Evolutionary conservation across 2,888 invertebrate genomes (phyloP), one percentile per base, ranked within the genome.

Genomic region (Notocelia uddmanniana): DNA sequence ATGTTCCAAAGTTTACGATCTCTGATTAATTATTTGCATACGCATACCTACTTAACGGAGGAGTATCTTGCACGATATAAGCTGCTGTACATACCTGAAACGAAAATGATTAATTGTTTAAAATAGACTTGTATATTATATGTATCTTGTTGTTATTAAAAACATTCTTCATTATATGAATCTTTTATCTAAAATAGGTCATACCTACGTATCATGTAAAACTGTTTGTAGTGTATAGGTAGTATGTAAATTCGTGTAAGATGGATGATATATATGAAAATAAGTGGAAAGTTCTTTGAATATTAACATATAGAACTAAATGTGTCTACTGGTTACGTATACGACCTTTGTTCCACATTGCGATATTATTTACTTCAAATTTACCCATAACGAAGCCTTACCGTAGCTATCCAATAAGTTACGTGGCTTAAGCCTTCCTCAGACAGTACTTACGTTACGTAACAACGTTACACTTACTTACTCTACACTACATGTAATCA

Each of bases 341-440:
- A 26, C 21, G 45, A 68, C 48, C 31, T 50, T 34, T 50, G 34
- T 50, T 48, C 58, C 21, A 50, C 45, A 45, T 23, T 37, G 34
- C 57, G n/a, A 52, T 57, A 55, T 9, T 48, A 48, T n/a, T 45
- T 48, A 48, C 23, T 45, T 48, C 19, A 57, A 59, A 26, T 58
- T 23, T 19, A 50, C 23, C 58, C 57, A 64, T 45, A 59, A 41
- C 52, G 70, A 71, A 71, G 41, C 59, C 70, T 3, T 59, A 71
- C n/a, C 31, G 19, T 18, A 6, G 1, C n/a, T 71, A 71, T 71
- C 70, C 70, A 66, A 71, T 71, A 71, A 59, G 66, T 52, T 18
- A 63, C 55, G 48, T 58, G 34, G 64, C 58, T 23, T 58, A 58
- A 31, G 19, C 19, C 63, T 19, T 34, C 10, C 52, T 34, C 21